Evolutionary conservation across 2,888 invertebrate species (phyloP).

Genomic region (Euphydryas editha): DNA sequence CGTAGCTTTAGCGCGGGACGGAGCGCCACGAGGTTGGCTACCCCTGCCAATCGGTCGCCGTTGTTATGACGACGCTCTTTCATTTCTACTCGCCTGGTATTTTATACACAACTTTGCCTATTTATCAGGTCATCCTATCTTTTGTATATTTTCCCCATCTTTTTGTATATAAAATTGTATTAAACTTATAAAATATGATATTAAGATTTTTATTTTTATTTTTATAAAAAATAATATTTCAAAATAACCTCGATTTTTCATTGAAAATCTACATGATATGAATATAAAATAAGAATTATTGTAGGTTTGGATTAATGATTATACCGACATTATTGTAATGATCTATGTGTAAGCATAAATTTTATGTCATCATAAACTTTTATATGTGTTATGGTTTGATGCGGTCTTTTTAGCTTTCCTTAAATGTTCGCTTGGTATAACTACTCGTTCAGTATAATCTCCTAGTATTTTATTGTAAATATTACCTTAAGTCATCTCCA

Average conservation of each 20-base stretch:
- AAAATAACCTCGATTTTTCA: too few relatives aligned
- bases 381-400: conserved; percentile 9
- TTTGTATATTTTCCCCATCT: neutral
- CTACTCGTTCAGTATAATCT: conserved; percentile 38
- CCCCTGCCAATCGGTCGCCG: conserved; percentile 53
- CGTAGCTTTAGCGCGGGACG: conserved; percentile 50
- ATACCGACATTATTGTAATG: neutral
- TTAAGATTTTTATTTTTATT: too few relatives aligned
- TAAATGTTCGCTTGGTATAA: conserved; percentile 1
- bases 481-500: conserved; percentile 13
- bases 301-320: too few relatives aligned
- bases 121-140: conserved; percentile 23
- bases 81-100: conserved; percentile 69
- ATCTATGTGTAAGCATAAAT: neutral
- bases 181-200: too few relatives aligned
- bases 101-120: conserved; percentile 46
- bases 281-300: too few relatives aligned
- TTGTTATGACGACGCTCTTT: conserved; percentile 68
- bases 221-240: too few relatives aligned
- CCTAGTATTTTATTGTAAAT: conserved; percentile 39
- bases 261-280: too few relatives aligned
- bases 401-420: conserved; percentile 11
- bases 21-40: conserved; percentile 52
- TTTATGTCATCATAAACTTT: conserved; percentile 21
- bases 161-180: too few relatives aligned